phyloP scores from a whole-genome alignment of 1,140 invertebrate genomes.

The Orchestia grillus region DNA sequence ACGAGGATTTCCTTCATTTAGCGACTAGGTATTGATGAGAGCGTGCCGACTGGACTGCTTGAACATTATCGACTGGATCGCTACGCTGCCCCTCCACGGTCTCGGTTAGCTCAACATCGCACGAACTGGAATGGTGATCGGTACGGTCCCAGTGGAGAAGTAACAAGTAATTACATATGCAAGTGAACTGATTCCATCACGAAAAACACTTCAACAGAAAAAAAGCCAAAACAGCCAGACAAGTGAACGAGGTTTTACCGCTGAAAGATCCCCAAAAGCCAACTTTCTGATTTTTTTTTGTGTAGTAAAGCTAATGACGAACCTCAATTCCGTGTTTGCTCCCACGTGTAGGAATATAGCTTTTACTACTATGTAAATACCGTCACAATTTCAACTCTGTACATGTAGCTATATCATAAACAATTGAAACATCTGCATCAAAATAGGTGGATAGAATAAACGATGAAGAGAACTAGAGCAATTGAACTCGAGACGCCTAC shows the following conservation, averaged over 20 bases:
- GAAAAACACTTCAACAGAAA: neutral
- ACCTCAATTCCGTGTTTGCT: neutral
- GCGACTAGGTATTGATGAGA: neutral
- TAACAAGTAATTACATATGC: neutral
- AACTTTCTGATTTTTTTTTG: neutral
- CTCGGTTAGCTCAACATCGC: slow-evolving; percentile 18
- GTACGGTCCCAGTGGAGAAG: neutral
- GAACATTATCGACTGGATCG: neutral
- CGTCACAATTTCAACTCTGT: neutral
- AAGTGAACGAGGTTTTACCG: neutral
- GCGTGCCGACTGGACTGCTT: neutral
- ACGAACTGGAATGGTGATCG: slow-evolving; percentile 33
- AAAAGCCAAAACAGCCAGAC: neutral
- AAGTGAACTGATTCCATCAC: neutral
- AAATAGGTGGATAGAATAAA: neutral
- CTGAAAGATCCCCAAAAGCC: neutral
- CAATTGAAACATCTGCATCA: neutral
- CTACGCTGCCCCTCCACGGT: neutral
- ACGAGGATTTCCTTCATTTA: neutral
- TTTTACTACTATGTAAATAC: neutral
- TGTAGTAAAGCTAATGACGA: neutral
- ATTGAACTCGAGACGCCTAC: neutral
- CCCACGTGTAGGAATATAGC: neutral
- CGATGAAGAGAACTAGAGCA: neutral
- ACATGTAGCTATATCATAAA: neutral